These are phyloP conservation scores for Macquaria australasica DNA, from an alignment of 2,113 vertebrate genomes.

Conservation along the genomic window DNA sequence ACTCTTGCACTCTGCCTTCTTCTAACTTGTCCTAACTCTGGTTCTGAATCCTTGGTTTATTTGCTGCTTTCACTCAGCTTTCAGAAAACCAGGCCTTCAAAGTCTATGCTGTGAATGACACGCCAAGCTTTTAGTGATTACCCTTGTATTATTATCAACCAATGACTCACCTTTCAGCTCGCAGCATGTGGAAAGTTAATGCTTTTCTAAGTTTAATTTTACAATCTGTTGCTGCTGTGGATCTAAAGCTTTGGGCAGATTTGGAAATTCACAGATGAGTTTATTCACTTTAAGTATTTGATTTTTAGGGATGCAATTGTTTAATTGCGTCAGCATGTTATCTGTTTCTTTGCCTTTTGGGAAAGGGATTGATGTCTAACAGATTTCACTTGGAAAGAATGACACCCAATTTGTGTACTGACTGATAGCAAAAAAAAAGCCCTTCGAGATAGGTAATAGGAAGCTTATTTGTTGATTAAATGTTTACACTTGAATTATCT, in stretches of 20 bases:
- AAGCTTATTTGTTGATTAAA: conserved; percentile 6
- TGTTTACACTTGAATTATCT: conserved; percentile 10
- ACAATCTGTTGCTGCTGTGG: not conserved
- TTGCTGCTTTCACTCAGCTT: conserved; percentile 43
- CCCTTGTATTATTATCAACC: not conserved
- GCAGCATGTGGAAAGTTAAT: conserved; percentile 4
- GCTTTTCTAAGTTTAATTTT: not conserved
- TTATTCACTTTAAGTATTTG: not conserved
- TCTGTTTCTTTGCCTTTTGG: not conserved
- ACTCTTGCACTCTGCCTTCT: conserved; percentile 53
- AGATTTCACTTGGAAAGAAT: not conserved
- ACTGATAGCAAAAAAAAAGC: conserved; percentile 3
- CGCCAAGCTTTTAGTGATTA: conserved; percentile 49
- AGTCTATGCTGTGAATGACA: conserved; percentile 50
- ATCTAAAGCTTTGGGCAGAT: conserved; percentile 1
- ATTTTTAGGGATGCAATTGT: not conserved
- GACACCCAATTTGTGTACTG: not conserved
- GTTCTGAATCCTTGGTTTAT: conserved; percentile 12
- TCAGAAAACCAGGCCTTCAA: conserved; percentile 48
- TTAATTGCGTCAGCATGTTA: not conserved
- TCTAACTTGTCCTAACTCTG: conserved; percentile 5
- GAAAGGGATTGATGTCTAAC: not conserved
- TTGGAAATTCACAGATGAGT: not conserved
- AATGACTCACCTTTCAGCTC: conserved; percentile 30
- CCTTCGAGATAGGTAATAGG: not conserved